phyloP scores from a whole-genome alignment of 1,140 invertebrate genomes.

The Drosophila seguyi region DNA sequence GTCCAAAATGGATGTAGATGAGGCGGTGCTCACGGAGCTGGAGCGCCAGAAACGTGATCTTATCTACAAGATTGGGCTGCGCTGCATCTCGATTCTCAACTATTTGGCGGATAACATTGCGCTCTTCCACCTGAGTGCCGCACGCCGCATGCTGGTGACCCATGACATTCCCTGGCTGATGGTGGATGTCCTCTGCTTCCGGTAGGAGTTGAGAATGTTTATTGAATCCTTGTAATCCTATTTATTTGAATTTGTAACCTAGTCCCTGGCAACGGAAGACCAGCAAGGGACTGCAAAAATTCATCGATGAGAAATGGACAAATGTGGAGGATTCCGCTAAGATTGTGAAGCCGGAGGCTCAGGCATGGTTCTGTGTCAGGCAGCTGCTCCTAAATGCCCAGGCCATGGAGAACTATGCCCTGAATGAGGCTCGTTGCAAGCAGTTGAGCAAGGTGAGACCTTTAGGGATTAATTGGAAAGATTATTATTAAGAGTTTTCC shows the following conservation, averaged over 20 bases:
- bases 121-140: constrained; percentile 87
- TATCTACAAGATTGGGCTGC: constrained; percentile 90
- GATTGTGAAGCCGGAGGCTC: constrained; percentile 89
- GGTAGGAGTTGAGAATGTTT: constrained; percentile 40
- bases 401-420: constrained; percentile 88
- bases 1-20: constrained; percentile 84
- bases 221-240: no score
- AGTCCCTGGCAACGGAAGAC: constrained; percentile 89
- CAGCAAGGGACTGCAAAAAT: constrained; percentile 86
- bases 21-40: constrained; percentile 87
- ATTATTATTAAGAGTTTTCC: background rate
- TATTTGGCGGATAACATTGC: constrained; percentile 87
- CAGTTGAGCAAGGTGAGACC: constrained; percentile 85
- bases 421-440: constrained; percentile 89
- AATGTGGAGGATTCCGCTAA: constrained; percentile 86
- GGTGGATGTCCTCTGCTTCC: constrained; percentile 88
- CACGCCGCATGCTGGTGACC: constrained; percentile 88
- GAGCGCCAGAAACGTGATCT: constrained; percentile 88
- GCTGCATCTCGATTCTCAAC: constrained; percentile 89
- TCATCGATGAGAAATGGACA: constrained; percentile 88
- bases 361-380: constrained; percentile 90
- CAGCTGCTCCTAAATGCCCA: constrained; percentile 89
- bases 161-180: constrained; percentile 91
- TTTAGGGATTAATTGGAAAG: no score
- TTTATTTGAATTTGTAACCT: background rate